These are phyloP conservation scores for Papilio aristodemus DNA, from an alignment of 1,140 invertebrate species.

Conservation along the genomic window DNA sequence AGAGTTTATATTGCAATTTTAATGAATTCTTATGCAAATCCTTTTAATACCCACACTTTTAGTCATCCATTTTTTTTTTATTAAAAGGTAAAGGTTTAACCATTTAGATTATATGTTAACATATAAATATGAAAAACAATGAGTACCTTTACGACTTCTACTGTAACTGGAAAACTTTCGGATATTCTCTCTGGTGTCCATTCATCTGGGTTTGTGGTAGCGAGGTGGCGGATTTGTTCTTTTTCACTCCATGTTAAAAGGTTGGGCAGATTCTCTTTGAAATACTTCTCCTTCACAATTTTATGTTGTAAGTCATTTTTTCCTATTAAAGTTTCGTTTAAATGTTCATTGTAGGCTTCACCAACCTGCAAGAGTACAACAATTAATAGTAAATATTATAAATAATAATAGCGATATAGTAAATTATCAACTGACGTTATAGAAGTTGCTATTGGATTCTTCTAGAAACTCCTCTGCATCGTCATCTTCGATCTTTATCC, in stretches of 20 bases:
- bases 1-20: neutral
- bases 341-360: slow-evolving; percentile 59
- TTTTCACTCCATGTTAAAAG: slow-evolving; percentile 92
- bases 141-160: slow-evolving; percentile 80
- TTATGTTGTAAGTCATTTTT: slow-evolving; percentile 72
- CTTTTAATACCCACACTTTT: no score
- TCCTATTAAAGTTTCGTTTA: slow-evolving; percentile 60
- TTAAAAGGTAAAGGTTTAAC: no score
- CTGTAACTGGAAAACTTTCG: slow-evolving; percentile 88
- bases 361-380: slow-evolving; percentile 50
- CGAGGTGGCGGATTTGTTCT: slow-evolving; percentile 88
- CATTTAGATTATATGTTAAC: no score
- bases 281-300: slow-evolving; percentile 88
- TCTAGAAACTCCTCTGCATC: slow-evolving; percentile 66
- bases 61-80: no score
- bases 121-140: neutral
- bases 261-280: slow-evolving; percentile 85
- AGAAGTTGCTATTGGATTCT: slow-evolving; percentile 63
- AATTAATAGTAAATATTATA: slow-evolving; percentile 19
- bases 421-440: slow-evolving; percentile 50
- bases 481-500: slow-evolving; percentile 55
- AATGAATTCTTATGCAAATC: no score
- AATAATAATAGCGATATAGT: neutral
- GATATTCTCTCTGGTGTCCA: slow-evolving; percentile 88
- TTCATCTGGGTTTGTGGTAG: slow-evolving; percentile 84